These are phyloP conservation scores for Diabrotica undecimpunctata DNA, from an alignment of 1,140 invertebrate species.

Conservation along the genomic window DNA sequence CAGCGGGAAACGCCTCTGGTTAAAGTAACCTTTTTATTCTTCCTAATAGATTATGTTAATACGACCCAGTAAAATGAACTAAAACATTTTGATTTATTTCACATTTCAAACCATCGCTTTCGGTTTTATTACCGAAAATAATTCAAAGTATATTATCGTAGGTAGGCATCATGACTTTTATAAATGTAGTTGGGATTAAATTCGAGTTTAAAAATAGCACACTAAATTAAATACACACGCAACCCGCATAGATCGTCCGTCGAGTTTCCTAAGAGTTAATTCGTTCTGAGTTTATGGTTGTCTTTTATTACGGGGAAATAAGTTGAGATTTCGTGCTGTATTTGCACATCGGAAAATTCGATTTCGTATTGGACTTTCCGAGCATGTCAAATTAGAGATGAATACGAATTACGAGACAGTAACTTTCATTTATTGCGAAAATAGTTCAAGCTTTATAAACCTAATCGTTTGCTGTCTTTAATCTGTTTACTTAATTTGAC, in stretches of 20 bases:
- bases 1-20: too few relatives aligned
- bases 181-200: constrained; percentile 26
- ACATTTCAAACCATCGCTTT: neutral
- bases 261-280: constrained; percentile 23
- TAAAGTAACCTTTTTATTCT: too few relatives aligned
- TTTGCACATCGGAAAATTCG: too few relatives aligned
- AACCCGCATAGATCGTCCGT: constrained; percentile 3
- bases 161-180: constrained; percentile 25
- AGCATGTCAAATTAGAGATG: too few relatives aligned
- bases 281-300: constrained; percentile 22
- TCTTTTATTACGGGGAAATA: constrained; percentile 10
- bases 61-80: neutral
- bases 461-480: too few relatives aligned
- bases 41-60: neutral
- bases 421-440: too few relatives aligned
- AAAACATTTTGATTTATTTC: constrained; percentile 1
- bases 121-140: neutral
- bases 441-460: too few relatives aligned
- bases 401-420: too few relatives aligned
- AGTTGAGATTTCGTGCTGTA: too few relatives aligned
- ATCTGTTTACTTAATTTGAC: too few relatives aligned
- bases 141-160: constrained; percentile 4
- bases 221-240: constrained; percentile 29
- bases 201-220: constrained; percentile 10
- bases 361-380: too few relatives aligned